These are phyloP conservation scores for Spinus pinus DNA, from an alignment of 2,797 vertebrate species.

Conservation along the genomic window DNA sequence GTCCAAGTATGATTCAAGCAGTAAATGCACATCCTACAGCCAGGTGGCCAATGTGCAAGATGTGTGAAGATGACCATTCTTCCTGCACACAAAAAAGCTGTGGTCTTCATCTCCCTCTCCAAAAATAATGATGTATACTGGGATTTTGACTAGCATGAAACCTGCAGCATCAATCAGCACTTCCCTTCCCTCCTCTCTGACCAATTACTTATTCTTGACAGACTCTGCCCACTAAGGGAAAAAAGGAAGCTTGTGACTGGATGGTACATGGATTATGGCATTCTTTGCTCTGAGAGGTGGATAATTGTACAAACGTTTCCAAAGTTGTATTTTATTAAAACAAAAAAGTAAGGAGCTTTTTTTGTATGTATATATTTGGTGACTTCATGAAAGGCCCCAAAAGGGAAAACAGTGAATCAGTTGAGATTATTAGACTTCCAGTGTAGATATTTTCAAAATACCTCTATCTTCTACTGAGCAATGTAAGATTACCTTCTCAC, in stretches of 20 bases:
- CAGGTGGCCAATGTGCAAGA: not conserved
- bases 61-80: fast-evolving
- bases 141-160: not conserved
- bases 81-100: not conserved
- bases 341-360: not conserved
- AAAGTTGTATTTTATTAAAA: not conserved
- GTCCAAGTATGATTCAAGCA: not conserved
- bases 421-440: not conserved
- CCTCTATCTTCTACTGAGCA: not conserved
- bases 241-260: not conserved
- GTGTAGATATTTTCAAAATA: not conserved
- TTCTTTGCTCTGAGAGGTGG: not conserved
- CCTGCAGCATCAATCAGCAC: not conserved
- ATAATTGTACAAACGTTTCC: not conserved
- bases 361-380: not conserved
- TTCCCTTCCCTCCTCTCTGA: not conserved
- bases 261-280: not conserved
- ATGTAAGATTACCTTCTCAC: not conserved
- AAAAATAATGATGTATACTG: not conserved
- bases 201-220: not conserved
- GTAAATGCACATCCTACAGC: not conserved
- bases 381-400: not conserved
- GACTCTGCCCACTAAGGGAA: not conserved
- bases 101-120: not conserved
- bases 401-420: not conserved